Evolutionary conservation across 2,797 vertebrate genomes (phyloP).

Genomic region (Gallirallus australis): DNA sequence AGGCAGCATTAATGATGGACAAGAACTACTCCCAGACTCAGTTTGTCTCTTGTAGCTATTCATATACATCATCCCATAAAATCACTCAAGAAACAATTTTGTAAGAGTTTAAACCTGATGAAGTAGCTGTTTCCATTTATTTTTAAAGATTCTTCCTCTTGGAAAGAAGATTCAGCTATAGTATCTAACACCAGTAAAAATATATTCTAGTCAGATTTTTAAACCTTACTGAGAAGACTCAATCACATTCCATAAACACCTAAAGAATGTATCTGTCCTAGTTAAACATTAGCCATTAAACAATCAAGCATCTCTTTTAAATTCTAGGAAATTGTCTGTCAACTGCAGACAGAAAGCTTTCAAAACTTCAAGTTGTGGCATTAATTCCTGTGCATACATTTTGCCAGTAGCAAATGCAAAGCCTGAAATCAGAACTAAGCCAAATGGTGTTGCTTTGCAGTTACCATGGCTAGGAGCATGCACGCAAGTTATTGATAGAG

Average conservation of each 20-base stretch:
- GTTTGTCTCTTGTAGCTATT: background rate
- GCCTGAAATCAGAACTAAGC: constrained; percentile 12
- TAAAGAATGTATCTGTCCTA: background rate
- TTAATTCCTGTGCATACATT: background rate
- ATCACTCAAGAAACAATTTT: background rate
- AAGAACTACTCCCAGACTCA: background rate
- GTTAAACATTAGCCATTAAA: background rate
- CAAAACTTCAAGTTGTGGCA: background rate
- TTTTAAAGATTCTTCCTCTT: background rate
- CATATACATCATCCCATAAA: background rate
- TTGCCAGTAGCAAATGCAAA: background rate
- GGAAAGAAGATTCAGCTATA: background rate
- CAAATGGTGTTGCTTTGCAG: background rate
- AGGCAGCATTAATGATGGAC: background rate
- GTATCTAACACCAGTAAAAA: background rate
- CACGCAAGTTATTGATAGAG: background rate
- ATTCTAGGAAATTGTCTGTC: background rate
- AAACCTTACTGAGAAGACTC: background rate
- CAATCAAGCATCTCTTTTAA: background rate
- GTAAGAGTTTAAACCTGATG: background rate
- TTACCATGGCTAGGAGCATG: background rate
- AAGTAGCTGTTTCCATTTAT: background rate
- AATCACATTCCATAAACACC: background rate
- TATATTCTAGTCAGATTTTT: background rate
- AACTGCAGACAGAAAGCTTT: background rate